Conservation (phyloP, 2,888 invertebrate genomes). For the Bellardia pandia region DNA sequence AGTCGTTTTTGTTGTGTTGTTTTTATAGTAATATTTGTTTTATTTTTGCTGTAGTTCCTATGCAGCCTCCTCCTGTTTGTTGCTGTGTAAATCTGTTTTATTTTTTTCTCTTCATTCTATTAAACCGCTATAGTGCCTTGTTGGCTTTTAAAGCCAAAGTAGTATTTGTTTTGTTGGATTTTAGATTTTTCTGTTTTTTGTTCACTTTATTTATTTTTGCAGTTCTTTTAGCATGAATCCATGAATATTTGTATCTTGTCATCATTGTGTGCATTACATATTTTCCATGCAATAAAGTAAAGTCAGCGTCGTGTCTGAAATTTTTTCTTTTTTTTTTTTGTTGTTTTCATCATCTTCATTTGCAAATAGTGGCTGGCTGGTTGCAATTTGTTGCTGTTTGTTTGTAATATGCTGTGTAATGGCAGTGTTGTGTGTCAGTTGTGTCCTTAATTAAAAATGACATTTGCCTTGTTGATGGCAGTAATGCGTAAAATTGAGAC, state of each 20-base stretch:
- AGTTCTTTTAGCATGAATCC: conserved; percentile 49
- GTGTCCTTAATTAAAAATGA: conserved; percentile 69
- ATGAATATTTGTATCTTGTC: conserved; percentile 70
- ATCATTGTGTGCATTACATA: conserved; percentile 60
- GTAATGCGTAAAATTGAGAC: conserved; percentile 71
- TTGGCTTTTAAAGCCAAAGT: conserved; percentile 69
- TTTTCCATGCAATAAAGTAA: conserved; percentile 61
- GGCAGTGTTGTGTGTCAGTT: conserved; percentile 27
- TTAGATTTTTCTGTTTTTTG: conserved; percentile 26
- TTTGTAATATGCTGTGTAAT: background rate
- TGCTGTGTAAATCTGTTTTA: conserved; percentile 14
- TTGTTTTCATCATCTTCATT: conserved; percentile 7
- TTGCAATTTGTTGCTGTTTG: background rate
- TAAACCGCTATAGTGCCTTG: conserved; percentile 53
- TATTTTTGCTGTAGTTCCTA: conserved; percentile 11
- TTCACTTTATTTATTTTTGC: conserved; percentile 46
- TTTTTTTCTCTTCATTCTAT: conserved; percentile 39
- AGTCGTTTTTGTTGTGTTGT: conserved; percentile 13
- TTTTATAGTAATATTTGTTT: conserved; percentile 7
- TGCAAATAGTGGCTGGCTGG: conserved; percentile 2
- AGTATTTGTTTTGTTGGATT: conserved; percentile 58
- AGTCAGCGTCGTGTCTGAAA: conserved; percentile 2
- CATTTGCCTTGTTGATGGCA: conserved; percentile 67
- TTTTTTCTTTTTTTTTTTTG: background rate
- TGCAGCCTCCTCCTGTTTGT: conserved; percentile 52